These are phyloP conservation scores for Aulostomus chinensis DNA, from an alignment of 2,797 vertebrate genomes.

Conservation along the genomic window DNA sequence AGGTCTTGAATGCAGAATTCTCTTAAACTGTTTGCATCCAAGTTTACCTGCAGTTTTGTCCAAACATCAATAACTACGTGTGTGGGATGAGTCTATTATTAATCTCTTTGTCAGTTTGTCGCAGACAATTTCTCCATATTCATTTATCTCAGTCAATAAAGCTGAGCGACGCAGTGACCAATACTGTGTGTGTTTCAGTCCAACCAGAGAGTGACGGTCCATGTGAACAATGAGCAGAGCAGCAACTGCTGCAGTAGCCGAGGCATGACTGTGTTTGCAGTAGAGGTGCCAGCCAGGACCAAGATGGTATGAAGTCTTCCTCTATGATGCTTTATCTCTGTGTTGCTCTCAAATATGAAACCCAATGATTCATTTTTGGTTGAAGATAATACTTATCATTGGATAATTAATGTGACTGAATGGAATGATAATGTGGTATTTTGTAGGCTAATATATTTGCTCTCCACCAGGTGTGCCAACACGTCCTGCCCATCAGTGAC, in stretches of 20 bases:
- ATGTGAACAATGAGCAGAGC: conserved; percentile 89
- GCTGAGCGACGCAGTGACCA: no score
- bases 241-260: conserved; percentile 89
- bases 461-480: conserved; percentile 87
- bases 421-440: background rate
- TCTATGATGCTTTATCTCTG: no score
- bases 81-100: no score
- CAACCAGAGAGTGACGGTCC: conserved; percentile 88
- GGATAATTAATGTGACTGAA: background rate
- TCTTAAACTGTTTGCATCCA: no score
- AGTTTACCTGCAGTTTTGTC: no score
- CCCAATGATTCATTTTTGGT: no score
- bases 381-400: no score
- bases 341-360: background rate
- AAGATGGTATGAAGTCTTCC: conserved; percentile 79
- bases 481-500: conserved; percentile 86
- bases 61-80: no score
- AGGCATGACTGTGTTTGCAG: conserved; percentile 87
- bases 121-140: background rate
- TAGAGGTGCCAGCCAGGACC: conserved; percentile 90
- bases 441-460: conserved; percentile 9
- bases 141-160: no score
- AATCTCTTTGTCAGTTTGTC: background rate
- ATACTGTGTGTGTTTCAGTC: conserved; percentile 82
- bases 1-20: no score